Conservation (phyloP, 2,888 invertebrate genomes). For the Leptopilina syphax region DNA sequence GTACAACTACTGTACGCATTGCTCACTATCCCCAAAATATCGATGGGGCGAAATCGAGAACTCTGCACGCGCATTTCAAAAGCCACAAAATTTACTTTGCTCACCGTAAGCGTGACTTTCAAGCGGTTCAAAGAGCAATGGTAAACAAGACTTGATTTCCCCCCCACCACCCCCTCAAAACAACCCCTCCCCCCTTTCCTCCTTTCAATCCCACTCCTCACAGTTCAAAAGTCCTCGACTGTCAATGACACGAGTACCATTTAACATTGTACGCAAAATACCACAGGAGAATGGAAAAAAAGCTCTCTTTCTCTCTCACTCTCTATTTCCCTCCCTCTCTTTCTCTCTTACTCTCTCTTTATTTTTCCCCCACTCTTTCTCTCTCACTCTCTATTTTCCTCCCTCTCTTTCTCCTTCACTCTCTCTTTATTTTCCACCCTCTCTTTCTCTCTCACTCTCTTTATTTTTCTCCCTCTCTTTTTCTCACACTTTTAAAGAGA, state of each 20-base stretch:
- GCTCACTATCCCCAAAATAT: slow-evolving; percentile 65
- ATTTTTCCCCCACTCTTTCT: too few species aligned
- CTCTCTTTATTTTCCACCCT: too few species aligned
- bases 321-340: too few species aligned
- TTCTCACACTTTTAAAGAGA: too few species aligned
- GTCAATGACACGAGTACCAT: slow-evolving; percentile 15
- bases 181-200: not conserved
- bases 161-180: not conserved
- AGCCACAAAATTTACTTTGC: slow-evolving; percentile 65
- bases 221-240: not conserved
- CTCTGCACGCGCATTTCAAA: slow-evolving; percentile 54
- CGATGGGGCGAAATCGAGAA: slow-evolving; percentile 45
- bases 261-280: not conserved
- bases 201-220: too few species aligned
- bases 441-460: too few species aligned
- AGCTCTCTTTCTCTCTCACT: too few species aligned
- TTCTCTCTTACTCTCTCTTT: too few species aligned
- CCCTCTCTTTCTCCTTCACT: too few species aligned
- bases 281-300: too few species aligned
- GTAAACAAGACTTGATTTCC: slow-evolving; percentile 59
- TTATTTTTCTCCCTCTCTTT: too few species aligned
- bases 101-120: slow-evolving; percentile 58
- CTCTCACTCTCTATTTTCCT: too few species aligned
- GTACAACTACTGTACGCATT: slow-evolving; percentile 63
- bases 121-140: slow-evolving; percentile 50